Conservation (phyloP, 2,113 vertebrate genomes). For the Balaenoptera acutorostrata region DNA sequence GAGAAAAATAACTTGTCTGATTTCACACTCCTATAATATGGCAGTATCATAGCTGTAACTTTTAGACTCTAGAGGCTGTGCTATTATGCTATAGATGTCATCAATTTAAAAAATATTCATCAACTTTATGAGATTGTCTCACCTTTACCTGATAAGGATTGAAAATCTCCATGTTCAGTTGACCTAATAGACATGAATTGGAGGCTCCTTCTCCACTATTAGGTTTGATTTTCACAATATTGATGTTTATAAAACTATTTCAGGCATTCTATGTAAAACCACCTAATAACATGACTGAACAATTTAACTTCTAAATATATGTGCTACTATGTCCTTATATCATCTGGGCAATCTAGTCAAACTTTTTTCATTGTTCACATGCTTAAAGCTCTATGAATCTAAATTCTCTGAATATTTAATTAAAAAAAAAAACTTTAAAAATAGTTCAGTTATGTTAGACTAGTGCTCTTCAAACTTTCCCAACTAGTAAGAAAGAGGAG, state of each 20-base stretch:
- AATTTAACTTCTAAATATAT: neutral
- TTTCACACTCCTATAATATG: neutral
- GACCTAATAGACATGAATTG: neutral
- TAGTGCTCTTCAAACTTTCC: neutral
- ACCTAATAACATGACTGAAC: neutral
- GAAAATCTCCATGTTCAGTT: neutral
- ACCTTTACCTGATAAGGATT: neutral
- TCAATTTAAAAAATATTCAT: neutral
- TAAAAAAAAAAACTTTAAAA: neutral
- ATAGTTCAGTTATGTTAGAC: neutral
- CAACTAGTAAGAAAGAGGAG: neutral
- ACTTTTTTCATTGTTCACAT: neutral
- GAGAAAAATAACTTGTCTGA: neutral
- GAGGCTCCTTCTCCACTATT: neutral
- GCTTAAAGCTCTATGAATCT: neutral
- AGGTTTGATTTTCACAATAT: neutral
- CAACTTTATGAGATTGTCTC: neutral
- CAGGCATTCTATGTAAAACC: neutral
- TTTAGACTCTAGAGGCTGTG: neutral
- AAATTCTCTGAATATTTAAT: neutral
- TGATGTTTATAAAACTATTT: neutral
- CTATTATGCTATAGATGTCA: neutral
- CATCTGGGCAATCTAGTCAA: neutral
- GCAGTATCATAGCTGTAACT: neutral
- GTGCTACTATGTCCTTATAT: neutral